Base-by-base conservation (phyloP, 2,888 invertebrate species). In the Petrolisthes cinctipes region DNA sequence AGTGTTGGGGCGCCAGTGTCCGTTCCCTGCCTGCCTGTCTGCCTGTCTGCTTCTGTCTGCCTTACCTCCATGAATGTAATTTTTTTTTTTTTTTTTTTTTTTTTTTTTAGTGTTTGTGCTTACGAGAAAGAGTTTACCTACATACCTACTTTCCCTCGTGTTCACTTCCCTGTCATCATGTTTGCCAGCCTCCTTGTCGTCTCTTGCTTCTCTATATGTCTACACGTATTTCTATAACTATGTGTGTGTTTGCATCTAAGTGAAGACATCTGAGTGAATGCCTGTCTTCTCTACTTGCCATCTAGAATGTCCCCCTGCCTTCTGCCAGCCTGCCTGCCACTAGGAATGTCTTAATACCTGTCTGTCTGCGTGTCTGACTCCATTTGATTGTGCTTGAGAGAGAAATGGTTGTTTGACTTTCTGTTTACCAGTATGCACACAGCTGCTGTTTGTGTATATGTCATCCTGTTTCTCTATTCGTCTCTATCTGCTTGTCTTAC, bases 1-100 rank as follows among this genome's bases (percentile, higher is more conserved):
- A 79, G 76, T 56, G 85, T 79, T 85, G 85, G 85, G 85, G 75
- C 79, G 68, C 61, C 57, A 23, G 53, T 85, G 85, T 85, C 85
- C 85, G 56, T 61, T 17, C 85, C 17, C 85, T 79, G 68, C 56
- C 68, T 66, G 71, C 53, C 20, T 71, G 53, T 23, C 6, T 23
- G 37, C 54, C 53, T 54, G 56, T 17, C 17, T 54, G 56, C 17
- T 4, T 54, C 5, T 79, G 20, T 81, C 4, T 83, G 57, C 71
- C 5, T 37, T 37, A 37, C 37, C 37, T 37, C 37, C 37, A 37
- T 37, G 37, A 37, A 37, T 37, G 37, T 37, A 37, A 75, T 51
- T 83, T 20, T 73, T 11, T 51, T 5, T 83, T 53, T 83, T 14
- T 83, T 51, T 83, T 20, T 73, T 11, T 51, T 5, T 83, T 53